Evolutionary conservation across 2,888 invertebrate genomes (phyloP).

Genomic region (Napeogenes inachia): DNA sequence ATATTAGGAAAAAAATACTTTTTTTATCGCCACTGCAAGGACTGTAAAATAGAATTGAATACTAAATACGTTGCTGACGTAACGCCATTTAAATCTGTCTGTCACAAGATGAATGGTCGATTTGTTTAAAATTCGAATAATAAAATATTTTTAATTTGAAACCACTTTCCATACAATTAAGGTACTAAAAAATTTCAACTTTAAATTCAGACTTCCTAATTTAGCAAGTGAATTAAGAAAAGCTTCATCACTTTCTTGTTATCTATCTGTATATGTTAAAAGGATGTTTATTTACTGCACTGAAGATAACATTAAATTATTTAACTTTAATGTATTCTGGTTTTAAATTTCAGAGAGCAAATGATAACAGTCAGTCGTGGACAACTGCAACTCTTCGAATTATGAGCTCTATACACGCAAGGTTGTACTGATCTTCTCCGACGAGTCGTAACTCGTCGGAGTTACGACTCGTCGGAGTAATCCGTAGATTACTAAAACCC

Average conservation of each 20-base stretch:
- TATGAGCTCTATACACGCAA: no score
- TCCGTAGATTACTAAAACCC: no score
- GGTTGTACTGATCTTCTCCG: no score
- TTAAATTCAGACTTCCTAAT: background rate
- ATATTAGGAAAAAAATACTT: background rate
- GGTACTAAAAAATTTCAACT: background rate
- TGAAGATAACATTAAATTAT: background rate
- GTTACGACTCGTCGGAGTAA: no score
- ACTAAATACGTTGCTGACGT: slow-evolving; percentile 22
- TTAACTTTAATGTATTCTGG: no score
- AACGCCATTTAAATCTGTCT: slow-evolving; percentile 18
- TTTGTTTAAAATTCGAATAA: background rate
- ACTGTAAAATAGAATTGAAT: slow-evolving; percentile 23
- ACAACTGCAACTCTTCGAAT: no score
- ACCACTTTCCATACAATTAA: background rate
- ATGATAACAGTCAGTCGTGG: no score
- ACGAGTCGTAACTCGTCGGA: no score
- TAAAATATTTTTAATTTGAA: background rate
- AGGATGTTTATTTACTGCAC: background rate
- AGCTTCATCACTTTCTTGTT: no score
- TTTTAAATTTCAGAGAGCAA: no score
- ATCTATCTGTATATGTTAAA: background rate
- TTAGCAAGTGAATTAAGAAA: background rate
- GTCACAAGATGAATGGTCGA: slow-evolving; percentile 5
- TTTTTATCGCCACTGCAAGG: slow-evolving; percentile 11